Evolutionary conservation across 2,113 vertebrate species (phyloP).

Genomic region (Vulpes ferrilata): DNA sequence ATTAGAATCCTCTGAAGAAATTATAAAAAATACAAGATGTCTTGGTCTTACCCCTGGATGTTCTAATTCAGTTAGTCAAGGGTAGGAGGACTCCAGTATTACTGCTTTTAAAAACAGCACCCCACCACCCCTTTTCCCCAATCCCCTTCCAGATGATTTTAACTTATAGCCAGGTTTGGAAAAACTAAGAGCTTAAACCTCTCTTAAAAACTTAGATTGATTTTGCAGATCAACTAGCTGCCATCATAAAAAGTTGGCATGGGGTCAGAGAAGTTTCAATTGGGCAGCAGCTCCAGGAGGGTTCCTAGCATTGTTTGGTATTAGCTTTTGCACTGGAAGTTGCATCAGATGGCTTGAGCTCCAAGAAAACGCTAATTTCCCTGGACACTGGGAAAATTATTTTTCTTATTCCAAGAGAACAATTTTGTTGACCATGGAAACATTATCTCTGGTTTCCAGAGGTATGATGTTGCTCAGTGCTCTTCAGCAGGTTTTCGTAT

Average conservation of each 20-base stretch:
- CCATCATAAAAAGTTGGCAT: background rate
- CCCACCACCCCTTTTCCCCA: background rate
- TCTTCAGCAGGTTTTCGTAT: conserved; percentile 45
- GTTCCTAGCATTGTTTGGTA: background rate
- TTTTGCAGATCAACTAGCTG: conserved; percentile 29
- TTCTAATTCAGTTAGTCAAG: background rate
- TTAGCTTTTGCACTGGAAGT: background rate
- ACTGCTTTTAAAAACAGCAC: background rate
- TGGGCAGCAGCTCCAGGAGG: background rate
- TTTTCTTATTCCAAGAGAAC: conserved; percentile 24
- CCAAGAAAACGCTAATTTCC: background rate
- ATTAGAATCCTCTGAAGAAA: background rate
- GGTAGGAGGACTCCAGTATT: background rate
- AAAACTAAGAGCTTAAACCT: conserved; percentile 4
- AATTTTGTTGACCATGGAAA: conserved; percentile 21
- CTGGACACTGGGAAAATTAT: background rate
- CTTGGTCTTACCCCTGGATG: background rate
- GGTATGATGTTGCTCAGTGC: background rate
- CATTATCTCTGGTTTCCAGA: conserved; percentile 49
- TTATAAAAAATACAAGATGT: background rate
- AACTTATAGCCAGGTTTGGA: background rate
- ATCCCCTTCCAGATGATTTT: background rate
- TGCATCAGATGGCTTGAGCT: background rate
- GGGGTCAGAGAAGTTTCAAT: conserved; percentile 7
- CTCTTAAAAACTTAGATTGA: background rate